Evolutionary conservation across 2,113 vertebrate genomes (phyloP).

Genomic region (Condylura cristata): DNA sequence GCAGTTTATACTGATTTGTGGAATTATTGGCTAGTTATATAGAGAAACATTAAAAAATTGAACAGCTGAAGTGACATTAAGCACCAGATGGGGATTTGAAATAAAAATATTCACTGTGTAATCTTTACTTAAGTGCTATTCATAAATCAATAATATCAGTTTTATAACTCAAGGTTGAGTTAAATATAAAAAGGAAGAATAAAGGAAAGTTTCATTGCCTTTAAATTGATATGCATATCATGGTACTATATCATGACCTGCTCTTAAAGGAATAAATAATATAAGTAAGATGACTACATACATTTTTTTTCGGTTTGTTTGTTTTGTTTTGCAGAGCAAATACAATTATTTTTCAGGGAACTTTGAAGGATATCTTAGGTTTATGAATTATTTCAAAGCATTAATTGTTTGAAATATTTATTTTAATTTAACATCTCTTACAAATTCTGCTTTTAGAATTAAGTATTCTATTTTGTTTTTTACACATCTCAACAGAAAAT

Average conservation of each 20-base stretch:
- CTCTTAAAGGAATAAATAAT: background rate
- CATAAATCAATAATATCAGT: conserved; percentile 74
- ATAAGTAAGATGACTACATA: background rate
- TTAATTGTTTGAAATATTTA: background rate
- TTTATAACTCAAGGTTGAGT: conserved; percentile 79
- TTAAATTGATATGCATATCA: conserved; percentile 49
- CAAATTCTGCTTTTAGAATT: conserved; percentile 3
- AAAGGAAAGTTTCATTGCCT: conserved; percentile 63
- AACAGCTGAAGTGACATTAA: conserved; percentile 85
- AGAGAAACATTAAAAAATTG: conserved; percentile 80
- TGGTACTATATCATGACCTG: conserved; percentile 6
- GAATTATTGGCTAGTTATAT: conserved; percentile 79
- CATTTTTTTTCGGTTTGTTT: no score
- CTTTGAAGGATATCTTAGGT: background rate
- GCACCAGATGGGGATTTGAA: conserved; percentile 82
- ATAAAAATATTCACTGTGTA: conserved; percentile 83
- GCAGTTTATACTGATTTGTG: conserved; percentile 71
- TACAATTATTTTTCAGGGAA: background rate
- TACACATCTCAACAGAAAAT: background rate
- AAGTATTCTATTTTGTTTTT: conserved; percentile 29
- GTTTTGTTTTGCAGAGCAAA: background rate
- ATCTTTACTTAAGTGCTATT: conserved; percentile 81
- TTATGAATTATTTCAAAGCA: conserved; percentile 10
- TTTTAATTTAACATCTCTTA: background rate
- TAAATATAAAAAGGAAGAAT: conserved; percentile 67